Conservation (phyloP, 1,140 invertebrate species). For the Brachionus koreanus region DNA sequence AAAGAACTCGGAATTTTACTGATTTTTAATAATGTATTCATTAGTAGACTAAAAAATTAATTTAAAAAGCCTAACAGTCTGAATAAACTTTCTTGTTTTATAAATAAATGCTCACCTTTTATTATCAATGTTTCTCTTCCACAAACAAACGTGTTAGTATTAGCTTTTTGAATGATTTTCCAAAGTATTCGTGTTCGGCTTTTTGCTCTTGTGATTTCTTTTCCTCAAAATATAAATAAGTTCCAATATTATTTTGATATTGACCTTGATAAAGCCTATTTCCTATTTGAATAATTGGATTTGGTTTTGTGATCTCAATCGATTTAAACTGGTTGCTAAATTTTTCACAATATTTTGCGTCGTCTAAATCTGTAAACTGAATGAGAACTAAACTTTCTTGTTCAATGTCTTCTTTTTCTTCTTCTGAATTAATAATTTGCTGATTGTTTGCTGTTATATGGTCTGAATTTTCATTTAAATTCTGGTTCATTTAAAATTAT, state of each 20-base stretch:
- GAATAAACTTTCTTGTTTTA: neutral
- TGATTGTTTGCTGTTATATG: neutral
- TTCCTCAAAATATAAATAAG: conserved; percentile 26
- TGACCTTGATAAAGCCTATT: conserved; percentile 25
- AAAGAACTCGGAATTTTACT: neutral
- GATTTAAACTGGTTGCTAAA: conserved; percentile 3
- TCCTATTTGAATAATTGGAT: conserved; percentile 41
- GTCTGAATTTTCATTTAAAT: conserved; percentile 1
- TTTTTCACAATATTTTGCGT: conserved; percentile 35
- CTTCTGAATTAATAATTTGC: neutral
- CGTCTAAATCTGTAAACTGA: conserved; percentile 41
- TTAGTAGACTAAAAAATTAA: neutral
- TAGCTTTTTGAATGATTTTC: conserved; percentile 41
- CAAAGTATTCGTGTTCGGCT: neutral
- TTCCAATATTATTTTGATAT: conserved; percentile 31
- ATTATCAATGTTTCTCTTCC: neutral
- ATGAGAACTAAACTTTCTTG: conserved; percentile 30
- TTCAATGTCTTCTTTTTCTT: neutral
- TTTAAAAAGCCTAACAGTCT: neutral
- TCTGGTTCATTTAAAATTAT: neutral
- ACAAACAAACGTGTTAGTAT: conserved; percentile 32
- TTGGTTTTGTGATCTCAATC: conserved; percentile 10
- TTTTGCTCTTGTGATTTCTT: neutral
- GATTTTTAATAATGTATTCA: conserved; percentile 22
- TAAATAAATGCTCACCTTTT: neutral